phyloP scores from a whole-genome alignment of 1,140 invertebrate species.

The Phenacoccus solenopsis region DNA sequence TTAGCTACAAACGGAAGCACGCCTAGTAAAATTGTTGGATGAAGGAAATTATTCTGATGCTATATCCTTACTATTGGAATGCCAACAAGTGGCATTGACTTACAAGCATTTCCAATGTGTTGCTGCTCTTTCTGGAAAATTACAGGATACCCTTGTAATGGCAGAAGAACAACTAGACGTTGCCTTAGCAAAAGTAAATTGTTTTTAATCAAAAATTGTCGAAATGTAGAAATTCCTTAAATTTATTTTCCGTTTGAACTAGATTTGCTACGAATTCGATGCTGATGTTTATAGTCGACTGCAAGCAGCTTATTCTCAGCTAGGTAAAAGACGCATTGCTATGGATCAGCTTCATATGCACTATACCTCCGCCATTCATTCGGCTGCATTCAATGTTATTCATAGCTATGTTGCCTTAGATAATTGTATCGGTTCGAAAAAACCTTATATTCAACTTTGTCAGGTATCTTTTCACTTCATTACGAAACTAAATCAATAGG shows the following conservation, averaged over 20 bases:
- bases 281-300: conserved; percentile 58
- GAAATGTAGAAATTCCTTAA: not conserved
- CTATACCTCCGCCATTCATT: conserved; percentile 86
- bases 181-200: conserved; percentile 59
- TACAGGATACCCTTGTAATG: conserved; percentile 82
- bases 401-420: conserved; percentile 53
- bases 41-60: conserved; percentile 81
- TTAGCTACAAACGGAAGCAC: conserved; percentile 68
- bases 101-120: conserved; percentile 78
- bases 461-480: conserved; percentile 34
- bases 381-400: conserved; percentile 65
- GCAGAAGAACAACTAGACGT: conserved; percentile 84
- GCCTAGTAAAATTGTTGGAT: conserved; percentile 62
- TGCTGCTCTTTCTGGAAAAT: conserved; percentile 65
- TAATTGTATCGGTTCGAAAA: conserved; percentile 47
- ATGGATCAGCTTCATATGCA: conserved; percentile 94
- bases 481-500: not conserved
- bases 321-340: conserved; percentile 77
- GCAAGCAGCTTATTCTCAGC: conserved; percentile 67
- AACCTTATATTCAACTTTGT: conserved; percentile 68
- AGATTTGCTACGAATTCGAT: conserved; percentile 60
- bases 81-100: conserved; percentile 64
- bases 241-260: conserved; percentile 24
- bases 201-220: not conserved
- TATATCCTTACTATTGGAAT: conserved; percentile 75